Percentiles rank a stretch among this genome's conserved stretches.
Conservation (phyloP, 2,888 invertebrate genomes). For the Elysia crispata region DNA sequence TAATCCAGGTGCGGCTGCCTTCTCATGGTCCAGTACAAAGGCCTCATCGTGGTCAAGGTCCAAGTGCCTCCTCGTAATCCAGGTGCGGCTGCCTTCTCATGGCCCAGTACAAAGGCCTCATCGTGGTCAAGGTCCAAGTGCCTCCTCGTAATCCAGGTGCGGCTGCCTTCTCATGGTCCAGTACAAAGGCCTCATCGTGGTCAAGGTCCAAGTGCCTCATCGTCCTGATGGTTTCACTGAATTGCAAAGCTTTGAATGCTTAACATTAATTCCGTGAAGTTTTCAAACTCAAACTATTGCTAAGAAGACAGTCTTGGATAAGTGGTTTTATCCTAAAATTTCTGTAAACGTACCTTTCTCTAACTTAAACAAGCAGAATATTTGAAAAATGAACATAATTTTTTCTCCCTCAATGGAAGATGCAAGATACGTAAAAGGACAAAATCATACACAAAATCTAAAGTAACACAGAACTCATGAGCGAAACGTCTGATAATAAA, state of each 20-base stretch:
- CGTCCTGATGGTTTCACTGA: background rate
- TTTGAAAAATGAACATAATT: too few relatives aligned
- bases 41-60: background rate
- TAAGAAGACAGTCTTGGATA: too few relatives aligned
- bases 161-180: background rate
- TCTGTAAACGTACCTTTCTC: too few relatives aligned
- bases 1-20: background rate
- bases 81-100: background rate
- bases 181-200: background rate
- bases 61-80: background rate
- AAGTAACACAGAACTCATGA: too few relatives aligned
- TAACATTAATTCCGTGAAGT: too few relatives aligned
- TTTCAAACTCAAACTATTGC: too few relatives aligned
- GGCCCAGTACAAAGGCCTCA: background rate
- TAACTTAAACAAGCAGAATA: too few relatives aligned
- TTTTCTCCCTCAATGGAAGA: too few relatives aligned
- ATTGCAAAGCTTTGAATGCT: background rate
- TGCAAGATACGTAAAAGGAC: too few relatives aligned
- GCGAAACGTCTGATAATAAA: too few relatives aligned
- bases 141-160: background rate
- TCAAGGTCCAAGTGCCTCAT: background rate
- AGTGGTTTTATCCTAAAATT: too few relatives aligned
- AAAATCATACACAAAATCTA: too few relatives aligned
- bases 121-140: background rate
- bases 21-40: background rate